phyloP scores from a whole-genome alignment of 2,797 vertebrate genomes.

The Kryptolebias ocellatus region DNA sequence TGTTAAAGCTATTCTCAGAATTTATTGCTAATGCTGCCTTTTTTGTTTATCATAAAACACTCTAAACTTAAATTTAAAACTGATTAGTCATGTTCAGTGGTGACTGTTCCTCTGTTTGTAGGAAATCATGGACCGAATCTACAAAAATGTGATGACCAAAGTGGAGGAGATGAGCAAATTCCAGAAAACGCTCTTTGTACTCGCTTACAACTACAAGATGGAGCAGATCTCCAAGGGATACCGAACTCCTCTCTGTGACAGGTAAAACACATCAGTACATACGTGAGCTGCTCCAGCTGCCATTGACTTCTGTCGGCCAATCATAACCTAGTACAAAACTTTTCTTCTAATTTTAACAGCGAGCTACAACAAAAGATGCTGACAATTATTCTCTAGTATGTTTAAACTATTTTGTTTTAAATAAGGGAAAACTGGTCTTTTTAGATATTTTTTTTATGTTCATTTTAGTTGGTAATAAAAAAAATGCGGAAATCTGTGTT shows the following conservation, averaged over 20 bases:
- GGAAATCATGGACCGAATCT: constrained; percentile 99
- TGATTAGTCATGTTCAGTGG: not conserved
- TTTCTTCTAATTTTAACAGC: not conserved
- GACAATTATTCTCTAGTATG: not conserved
- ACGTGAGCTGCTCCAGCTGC: not conserved
- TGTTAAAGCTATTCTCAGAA: not conserved
- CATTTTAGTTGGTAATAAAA: not conserved
- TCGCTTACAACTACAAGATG: constrained; percentile 99
- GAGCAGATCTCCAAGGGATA: constrained; percentile 95
- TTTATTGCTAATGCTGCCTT: too few relatives aligned
- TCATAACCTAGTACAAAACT: constrained; percentile 2
- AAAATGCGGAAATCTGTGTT: not conserved
- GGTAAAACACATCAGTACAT: constrained; percentile 69
- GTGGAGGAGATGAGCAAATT: constrained; percentile 95
- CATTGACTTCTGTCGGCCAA: constrained; percentile 20
- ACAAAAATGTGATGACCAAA: constrained; percentile 98
- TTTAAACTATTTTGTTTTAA: not conserved
- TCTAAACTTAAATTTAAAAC: too few relatives aligned
- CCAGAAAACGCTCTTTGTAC: constrained; percentile 91
- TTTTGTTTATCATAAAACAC: too few relatives aligned
- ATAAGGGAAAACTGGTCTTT: not conserved
- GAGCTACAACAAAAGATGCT: not conserved
- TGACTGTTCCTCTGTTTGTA: constrained; percentile 53
- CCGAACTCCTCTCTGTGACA: constrained; percentile 92
- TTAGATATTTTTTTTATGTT: not conserved